A percentile compares a stretch with the other conserved stretches of the same genome.
Evolutionary conservation across 2,113 vertebrate species (phyloP).

Genomic region (Xiphias gladius): DNA sequence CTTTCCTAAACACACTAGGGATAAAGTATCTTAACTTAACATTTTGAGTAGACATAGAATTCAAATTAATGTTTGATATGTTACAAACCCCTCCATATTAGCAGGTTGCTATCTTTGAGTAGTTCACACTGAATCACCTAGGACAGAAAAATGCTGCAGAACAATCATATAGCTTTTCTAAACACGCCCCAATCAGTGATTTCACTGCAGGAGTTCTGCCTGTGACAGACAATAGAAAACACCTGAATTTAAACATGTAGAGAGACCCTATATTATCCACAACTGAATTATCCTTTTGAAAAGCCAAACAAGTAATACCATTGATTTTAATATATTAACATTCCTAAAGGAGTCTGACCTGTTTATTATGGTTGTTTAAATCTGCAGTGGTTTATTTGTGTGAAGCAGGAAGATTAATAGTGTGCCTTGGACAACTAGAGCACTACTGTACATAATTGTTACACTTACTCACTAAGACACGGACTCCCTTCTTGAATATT

Average conservation of each 20-base stretch:
- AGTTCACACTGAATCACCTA: conserved; percentile 24
- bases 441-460: neutral
- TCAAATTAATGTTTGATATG: neutral
- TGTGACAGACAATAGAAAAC: conserved; percentile 32
- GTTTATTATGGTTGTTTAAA: neutral
- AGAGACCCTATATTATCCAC: conserved; percentile 2
- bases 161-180: conserved; percentile 27
- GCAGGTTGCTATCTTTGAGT: neutral
- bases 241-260: conserved; percentile 30
- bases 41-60: neutral
- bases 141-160: conserved; percentile 9
- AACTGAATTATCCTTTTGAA: neutral
- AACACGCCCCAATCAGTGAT: conserved; percentile 56
- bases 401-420: neutral
- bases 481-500: neutral
- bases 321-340: neutral
- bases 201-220: conserved; percentile 47
- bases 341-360: neutral
- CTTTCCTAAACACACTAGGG: neutral
- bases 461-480: neutral
- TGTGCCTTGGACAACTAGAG: neutral
- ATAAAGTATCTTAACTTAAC: neutral
- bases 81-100: neutral
- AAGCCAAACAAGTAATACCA: neutral
- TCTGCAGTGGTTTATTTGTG: neutral